Evolutionary conservation across 2,797 vertebrate species (phyloP).

Genomic region (Takifugu ocellatus): DNA sequence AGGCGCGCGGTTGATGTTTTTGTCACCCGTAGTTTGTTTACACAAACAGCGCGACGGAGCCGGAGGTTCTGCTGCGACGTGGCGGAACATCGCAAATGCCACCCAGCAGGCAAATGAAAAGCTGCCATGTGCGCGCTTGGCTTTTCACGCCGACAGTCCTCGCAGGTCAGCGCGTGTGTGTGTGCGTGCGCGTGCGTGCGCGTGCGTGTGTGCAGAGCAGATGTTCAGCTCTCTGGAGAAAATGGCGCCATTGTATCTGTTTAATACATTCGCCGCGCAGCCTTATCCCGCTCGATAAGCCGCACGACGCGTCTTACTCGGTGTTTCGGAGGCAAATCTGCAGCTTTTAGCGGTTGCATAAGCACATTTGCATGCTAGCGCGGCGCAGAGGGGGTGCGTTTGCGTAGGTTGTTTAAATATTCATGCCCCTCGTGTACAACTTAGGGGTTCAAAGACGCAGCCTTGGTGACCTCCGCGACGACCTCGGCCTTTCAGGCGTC

Average conservation of each 20-base stretch:
- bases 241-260: slow-evolving; percentile 25
- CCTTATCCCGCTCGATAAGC: slow-evolving; percentile 29
- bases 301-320: slow-evolving; percentile 10
- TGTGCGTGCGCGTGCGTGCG: slow-evolving; percentile 4
- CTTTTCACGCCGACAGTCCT: not conserved
- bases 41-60: slow-evolving; percentile 19
- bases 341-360: too few species aligned
- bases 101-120: slow-evolving; percentile 14
- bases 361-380: too few species aligned
- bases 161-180: not conserved
- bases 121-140: not conserved
- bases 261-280: slow-evolving; percentile 27
- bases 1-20: slow-evolving; percentile 30
- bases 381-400: too few species aligned
- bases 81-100: slow-evolving; percentile 16
- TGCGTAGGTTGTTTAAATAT: too few species aligned
- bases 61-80: slow-evolving; percentile 10
- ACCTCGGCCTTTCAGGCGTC: too few species aligned
- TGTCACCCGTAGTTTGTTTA: slow-evolving; percentile 27
- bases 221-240: slow-evolving; percentile 18
- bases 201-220: not conserved
- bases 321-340: slow-evolving; percentile 27
- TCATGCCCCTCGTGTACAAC: too few species aligned
- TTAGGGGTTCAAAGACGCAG: too few species aligned
- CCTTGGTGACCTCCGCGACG: too few species aligned